Conservation (phyloP, 2,888 invertebrate species). For the Dyspetes luteomarginatus region DNA sequence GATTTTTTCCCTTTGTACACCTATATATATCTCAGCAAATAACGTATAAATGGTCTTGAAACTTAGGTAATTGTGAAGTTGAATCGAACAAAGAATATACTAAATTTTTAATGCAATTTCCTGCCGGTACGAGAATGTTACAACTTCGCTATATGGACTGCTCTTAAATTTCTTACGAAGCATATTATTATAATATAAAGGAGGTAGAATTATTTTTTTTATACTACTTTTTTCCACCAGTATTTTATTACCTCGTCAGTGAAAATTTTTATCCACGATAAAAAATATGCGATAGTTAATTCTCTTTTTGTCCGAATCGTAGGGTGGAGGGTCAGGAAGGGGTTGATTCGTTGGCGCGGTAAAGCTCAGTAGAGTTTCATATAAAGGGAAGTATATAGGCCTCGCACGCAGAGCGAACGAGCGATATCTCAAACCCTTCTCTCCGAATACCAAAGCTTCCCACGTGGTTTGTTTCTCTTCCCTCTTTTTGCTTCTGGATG, state of each 20-base stretch:
- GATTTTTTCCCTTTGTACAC: too few species aligned
- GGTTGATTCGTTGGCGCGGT: background rate
- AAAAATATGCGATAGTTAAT: background rate
- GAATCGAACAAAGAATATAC: too few species aligned
- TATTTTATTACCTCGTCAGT: background rate
- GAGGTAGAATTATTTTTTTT: background rate
- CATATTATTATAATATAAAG: background rate
- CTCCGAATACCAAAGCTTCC: slow-evolving; percentile 36
- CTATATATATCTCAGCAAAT: too few species aligned
- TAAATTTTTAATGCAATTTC: too few species aligned
- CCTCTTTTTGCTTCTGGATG: slow-evolving; percentile 36
- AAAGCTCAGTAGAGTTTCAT: slow-evolving; percentile 58
- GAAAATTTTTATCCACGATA: background rate
- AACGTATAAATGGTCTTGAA: too few species aligned
- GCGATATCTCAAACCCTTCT: slow-evolving; percentile 59
- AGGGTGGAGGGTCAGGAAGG: background rate
- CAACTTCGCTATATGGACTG: too few species aligned
- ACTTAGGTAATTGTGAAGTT: too few species aligned
- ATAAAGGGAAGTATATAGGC: slow-evolving; percentile 59
- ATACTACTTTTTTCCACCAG: background rate
- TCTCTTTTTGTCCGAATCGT: background rate
- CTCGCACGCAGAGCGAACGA: slow-evolving; percentile 44
- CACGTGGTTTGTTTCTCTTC: slow-evolving; percentile 33
- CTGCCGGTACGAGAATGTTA: too few species aligned
- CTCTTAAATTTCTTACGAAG: too few species aligned